These are phyloP conservation scores for Phyllostomus hastatus DNA, from an alignment of 2,113 vertebrate genomes.

Conservation along the genomic window DNA sequence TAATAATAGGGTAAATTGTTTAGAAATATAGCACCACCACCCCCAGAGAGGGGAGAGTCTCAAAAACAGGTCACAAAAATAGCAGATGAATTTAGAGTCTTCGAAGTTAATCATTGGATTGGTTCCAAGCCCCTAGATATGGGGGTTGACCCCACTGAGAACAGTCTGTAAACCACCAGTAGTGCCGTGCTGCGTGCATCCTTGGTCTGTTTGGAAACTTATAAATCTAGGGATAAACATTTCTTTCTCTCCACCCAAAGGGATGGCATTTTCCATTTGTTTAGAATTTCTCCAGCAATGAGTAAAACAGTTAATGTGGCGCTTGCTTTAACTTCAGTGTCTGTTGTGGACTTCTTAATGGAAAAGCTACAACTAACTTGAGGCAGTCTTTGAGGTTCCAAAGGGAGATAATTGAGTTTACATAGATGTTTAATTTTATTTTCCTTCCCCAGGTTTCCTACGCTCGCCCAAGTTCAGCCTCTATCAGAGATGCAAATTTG, in stretches of 20 bases:
- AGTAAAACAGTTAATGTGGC: background rate
- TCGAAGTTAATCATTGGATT: background rate
- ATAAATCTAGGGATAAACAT: background rate
- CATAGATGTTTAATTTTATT: background rate
- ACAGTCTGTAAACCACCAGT: fast-evolving
- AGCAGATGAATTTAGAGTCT: background rate
- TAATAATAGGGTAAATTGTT: background rate
- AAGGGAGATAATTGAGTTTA: background rate
- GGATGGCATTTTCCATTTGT: background rate
- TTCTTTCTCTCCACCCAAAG: background rate
- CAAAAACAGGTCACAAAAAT: background rate
- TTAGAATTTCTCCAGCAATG: background rate
- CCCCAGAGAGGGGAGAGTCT: background rate
- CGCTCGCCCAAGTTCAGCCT: constrained; percentile 97
- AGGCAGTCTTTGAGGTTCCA: background rate
- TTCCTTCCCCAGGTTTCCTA: constrained; percentile 87
- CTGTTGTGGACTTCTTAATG: background rate
- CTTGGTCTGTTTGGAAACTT: background rate
- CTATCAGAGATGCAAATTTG: constrained; percentile 98
- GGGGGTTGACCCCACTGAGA: background rate
- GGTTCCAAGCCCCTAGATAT: background rate
- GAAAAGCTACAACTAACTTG: background rate
- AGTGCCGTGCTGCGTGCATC: fast-evolving
- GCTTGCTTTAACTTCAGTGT: background rate
- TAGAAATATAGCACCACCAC: background rate